phyloP scores from a whole-genome alignment of 2,888 invertebrate species.

The Macrophya alboannulata region DNA sequence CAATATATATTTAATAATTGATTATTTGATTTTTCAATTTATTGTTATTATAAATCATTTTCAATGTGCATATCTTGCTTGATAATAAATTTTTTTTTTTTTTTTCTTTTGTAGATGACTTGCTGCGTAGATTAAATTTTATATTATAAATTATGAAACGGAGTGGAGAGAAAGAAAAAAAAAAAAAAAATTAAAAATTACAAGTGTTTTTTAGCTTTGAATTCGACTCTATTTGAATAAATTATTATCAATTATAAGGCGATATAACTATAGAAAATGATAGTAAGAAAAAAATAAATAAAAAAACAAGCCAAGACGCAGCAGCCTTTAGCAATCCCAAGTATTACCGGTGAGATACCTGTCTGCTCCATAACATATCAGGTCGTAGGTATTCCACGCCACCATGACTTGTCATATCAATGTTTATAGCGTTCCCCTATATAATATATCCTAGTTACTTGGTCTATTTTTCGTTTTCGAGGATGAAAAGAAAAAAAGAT shows the following conservation, averaged over 20 bases:
- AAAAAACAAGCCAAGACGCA: constrained; percentile 73
- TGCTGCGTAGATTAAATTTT: neutral
- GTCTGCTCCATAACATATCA: constrained; percentile 76
- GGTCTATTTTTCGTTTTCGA: constrained; percentile 47
- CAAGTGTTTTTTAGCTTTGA: too few species aligned
- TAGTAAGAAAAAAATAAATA: neutral
- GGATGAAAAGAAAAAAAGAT: neutral
- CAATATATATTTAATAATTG: neutral
- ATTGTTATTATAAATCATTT: too few species aligned
- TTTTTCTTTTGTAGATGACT: neutral
- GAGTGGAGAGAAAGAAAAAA: too few species aligned
- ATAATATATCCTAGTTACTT: constrained; percentile 65
- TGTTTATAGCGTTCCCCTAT: constrained; percentile 70
- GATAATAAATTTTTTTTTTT: too few species aligned
- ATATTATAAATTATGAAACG: neutral
- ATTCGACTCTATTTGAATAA: neutral
- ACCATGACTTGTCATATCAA: constrained; percentile 76
- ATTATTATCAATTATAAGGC: neutral
- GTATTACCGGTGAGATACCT: constrained; percentile 77
- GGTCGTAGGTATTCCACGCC: constrained; percentile 75
- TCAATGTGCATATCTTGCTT: neutral
- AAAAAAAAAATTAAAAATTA: too few species aligned
- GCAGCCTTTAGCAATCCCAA: constrained; percentile 76
- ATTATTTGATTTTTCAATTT: neutral
- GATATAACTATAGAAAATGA: neutral